phyloP scores from a whole-genome alignment of 1,140 invertebrate genomes.

The Drosophila truncata region DNA sequence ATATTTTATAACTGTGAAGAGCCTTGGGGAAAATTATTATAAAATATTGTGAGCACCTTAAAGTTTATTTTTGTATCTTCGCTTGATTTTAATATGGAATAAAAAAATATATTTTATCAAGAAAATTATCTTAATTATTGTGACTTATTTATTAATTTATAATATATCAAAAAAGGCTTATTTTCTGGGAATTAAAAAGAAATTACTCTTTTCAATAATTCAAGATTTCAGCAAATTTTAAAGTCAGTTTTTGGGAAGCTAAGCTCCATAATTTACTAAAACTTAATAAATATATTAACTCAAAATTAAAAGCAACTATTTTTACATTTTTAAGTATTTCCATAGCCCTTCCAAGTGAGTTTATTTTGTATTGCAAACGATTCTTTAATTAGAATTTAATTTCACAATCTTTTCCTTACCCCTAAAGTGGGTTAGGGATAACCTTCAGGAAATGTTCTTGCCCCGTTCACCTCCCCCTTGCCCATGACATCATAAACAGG shows the following conservation, averaged over 20 bases:
- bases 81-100: too few species aligned
- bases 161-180: neutral
- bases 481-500: constrained; percentile 74
- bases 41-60: neutral
- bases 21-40: neutral
- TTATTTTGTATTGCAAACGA: neutral
- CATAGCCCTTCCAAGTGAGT: neutral
- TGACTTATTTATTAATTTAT: neutral
- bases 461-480: constrained; percentile 2
- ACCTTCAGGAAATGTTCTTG: constrained; percentile 20
- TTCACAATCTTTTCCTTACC: neutral
- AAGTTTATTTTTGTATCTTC: neutral
- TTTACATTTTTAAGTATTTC: neutral
- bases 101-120: neutral
- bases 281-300: neutral
- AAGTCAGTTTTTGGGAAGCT: neutral
- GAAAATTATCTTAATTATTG: neutral
- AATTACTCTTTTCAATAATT: too few species aligned
- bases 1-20: constrained; percentile 5
- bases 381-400: neutral
- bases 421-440: constrained; percentile 9
- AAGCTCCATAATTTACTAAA: too few species aligned
- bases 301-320: neutral
- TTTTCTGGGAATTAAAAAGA: neutral
- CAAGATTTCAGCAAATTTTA: neutral